Evolutionary conservation across 2,888 invertebrate species (phyloP).

Genomic region (Seira ritae): DNA sequence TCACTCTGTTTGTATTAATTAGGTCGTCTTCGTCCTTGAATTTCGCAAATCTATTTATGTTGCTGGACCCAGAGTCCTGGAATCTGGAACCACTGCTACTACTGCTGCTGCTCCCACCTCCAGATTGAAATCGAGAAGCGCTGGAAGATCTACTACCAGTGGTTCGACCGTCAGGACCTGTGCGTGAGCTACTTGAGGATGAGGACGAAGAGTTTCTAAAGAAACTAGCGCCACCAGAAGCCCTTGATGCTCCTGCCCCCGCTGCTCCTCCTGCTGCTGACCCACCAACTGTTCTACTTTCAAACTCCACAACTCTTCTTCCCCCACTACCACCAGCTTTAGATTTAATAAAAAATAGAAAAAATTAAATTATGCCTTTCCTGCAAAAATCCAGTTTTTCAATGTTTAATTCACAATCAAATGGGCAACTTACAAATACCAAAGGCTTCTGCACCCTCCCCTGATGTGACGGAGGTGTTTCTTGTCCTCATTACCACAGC

Average conservation of each 20-base stretch:
- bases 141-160: constrained; percentile 5
- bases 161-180: constrained; percentile 43
- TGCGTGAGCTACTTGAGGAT: constrained; percentile 46
- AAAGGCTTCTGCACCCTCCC: constrained; percentile 21
- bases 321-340: constrained; percentile 20
- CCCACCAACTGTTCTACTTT: constrained; percentile 31
- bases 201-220: constrained; percentile 42
- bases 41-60: constrained; percentile 39
- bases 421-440: constrained; percentile 3
- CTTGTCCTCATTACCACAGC: constrained; percentile 49
- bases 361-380: too few relatives aligned
- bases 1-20: constrained; percentile 49
- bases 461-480: constrained; percentile 36
- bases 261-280: too few relatives aligned
- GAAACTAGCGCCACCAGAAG: constrained; percentile 32
- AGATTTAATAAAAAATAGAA: constrained; percentile 2
- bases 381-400: too few relatives aligned
- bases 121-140: constrained; percentile 31
- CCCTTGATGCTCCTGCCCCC: neutral
- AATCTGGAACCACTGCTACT: neutral
- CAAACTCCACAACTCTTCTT: constrained; percentile 49
- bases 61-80: constrained; percentile 20
- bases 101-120: neutral
- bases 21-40: constrained; percentile 54
- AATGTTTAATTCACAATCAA: constrained; percentile 11